Base-by-base conservation (phyloP, 2,888 invertebrate genomes). In the Calameuta idolon region DNA sequence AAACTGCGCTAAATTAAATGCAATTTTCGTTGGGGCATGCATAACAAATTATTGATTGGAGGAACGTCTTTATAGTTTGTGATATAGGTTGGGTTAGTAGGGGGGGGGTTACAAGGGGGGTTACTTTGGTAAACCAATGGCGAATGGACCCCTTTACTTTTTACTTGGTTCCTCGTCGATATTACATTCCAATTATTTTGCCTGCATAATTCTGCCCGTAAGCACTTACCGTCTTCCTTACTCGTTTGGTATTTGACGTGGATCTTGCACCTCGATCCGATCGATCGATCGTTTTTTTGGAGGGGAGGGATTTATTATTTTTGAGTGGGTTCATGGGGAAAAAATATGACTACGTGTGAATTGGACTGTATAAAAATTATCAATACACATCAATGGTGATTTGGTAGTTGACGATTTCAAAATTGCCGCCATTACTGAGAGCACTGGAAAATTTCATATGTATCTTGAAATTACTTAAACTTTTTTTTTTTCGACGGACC, bases 101-200 rank as follows among this genome's bases (percentile, higher is more conserved):
- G n/a, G n/a, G n/a, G n/a, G n/a, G n/a, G n/a, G n/a, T n/a, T n/a
- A n/a, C n/a, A n/a, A n/a, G 33, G 31, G 31, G 71, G 15, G 5
- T 23, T 55, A 55, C 23, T 55, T 55, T 23, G 40, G 40, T 55
- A 23, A 55, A 55, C 55, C 55, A 55, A 55, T 23, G 55, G 55
- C 55, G 55, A 55, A 55, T 55, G 55, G 23, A 15, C 55, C 55
- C 55, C 55, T 55, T 55, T 23, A 55, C 55, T 55, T 55, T 37
- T 55, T 55, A 55, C 55, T 55, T 55, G 55, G 55, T 2, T 55
- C 55, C 1, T 55, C 55, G 0, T 23, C 15, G 23, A 55, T 87
- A 88, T 89, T 88, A 89, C 88, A 87, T 86, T 85, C 89, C 87
- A 85, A 88, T 88, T 87, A 87, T 88, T 87, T 86, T 87, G 83